phyloP scores from a whole-genome alignment of 2,888 invertebrate genomes.

The Hemistola chrysoprasaria region DNA sequence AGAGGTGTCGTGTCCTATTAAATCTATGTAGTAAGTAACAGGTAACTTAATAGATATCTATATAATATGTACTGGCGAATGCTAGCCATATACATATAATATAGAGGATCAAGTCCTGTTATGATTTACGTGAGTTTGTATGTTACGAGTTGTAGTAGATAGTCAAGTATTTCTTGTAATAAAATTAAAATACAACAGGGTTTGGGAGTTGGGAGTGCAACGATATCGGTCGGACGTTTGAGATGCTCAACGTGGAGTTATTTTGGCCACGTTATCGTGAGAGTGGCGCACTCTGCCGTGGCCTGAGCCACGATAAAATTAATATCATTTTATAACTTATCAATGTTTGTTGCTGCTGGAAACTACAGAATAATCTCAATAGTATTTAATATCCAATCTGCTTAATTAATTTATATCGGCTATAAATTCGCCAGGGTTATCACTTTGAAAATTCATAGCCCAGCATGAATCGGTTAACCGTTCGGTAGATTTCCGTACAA shows the following conservation, averaged over 20 bases:
- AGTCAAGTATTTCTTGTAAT: constrained; percentile 37
- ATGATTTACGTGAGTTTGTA: constrained; percentile 36
- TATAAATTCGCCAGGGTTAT: constrained; percentile 1
- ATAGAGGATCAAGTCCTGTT: constrained; percentile 27
- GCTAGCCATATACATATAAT: constrained; percentile 21
- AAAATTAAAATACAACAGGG: constrained; percentile 44
- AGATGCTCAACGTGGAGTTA: constrained; percentile 64
- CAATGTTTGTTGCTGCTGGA: constrained; percentile 53
- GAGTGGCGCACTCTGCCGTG: constrained; percentile 53
- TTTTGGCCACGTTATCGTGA: constrained; percentile 75
- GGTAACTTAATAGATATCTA: too few relatives aligned
- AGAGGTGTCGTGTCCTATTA: too few relatives aligned
- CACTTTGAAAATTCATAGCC: too few relatives aligned
- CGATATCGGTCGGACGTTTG: constrained; percentile 60
- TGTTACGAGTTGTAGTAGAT: constrained; percentile 36
- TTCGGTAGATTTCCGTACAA: too few relatives aligned
- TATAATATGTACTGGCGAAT: too few relatives aligned
- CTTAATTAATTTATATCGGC: constrained; percentile 14
- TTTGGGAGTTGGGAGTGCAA: constrained; percentile 33
- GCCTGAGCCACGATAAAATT: constrained; percentile 70
- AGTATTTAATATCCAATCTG: constrained; percentile 1
- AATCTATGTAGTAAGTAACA: too few relatives aligned
- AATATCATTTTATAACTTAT: constrained; percentile 61
- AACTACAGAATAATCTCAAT: constrained; percentile 36
- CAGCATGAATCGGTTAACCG: too few relatives aligned